Base-by-base conservation (phyloP, 1,140 invertebrate genomes). In the Drosophila rhopaloa region DNA sequence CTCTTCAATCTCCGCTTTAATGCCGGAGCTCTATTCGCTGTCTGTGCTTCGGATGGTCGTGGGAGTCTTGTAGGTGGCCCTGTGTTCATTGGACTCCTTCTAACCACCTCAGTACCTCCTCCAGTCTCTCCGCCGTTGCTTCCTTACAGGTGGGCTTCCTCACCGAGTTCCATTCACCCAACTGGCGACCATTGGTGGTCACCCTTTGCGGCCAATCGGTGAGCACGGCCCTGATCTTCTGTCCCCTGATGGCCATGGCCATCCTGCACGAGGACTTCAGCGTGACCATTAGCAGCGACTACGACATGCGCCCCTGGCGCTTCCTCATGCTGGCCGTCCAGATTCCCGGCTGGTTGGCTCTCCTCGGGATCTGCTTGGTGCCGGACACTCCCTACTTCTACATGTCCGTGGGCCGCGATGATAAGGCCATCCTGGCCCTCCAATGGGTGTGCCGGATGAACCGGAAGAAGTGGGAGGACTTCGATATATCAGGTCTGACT, bases 361-460 rank as follows among this genome's bases (percentile, higher is more conserved):
- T 71, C 1, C 0, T 72, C 1, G 46, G 19, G 1, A 5, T 71
- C 6, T 19, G 29, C 6, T n/a, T 50, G 1, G 32, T 75, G 29
- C 72, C 72, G 16, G 71, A 74, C 35, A 74, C 47, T 1, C 71
- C 71, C 4, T 40, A 61, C 27, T 73, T 32, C n/a, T 43, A 57
- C 5, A 9, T 75, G 27, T 50, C 38, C 7, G 16, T 38, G 2
- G 11, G 38, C 2, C 19, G 40, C n/a, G 10, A 40, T 11, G 50
- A 75, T 1, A 35, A 72, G 9, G 57, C 67, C 10, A 5, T 10
- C 5, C 1, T 24, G 13, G 19, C 47, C 2, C 19, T 75, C 0
- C 0, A 44, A 7, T 70, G 72, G 65, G 4, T 75, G 7, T 38
- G 51, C 13, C 55, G 40, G 3, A 7, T 46, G n/a, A 74, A 71